Evolutionary conservation across 2,797 vertebrate species (phyloP), one percentile per base, ranked within the genome.

Genomic region (Tamandua tetradactyla): DNA sequence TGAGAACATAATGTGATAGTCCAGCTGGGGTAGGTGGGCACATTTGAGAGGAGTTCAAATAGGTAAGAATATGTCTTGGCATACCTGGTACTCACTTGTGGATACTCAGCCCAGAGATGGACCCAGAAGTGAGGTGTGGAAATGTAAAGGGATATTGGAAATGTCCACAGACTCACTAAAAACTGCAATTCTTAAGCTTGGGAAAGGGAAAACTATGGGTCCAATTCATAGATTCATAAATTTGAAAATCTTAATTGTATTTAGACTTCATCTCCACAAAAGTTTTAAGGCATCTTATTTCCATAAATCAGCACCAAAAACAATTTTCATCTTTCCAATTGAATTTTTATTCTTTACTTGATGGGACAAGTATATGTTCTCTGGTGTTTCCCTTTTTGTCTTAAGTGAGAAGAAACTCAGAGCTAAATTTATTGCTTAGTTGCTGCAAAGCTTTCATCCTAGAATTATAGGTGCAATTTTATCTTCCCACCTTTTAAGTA

Each of bases 1-100:
- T 99, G 0, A 99, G 99, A 76, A 99, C 96, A 0, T 99, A 99
- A 97, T 99, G 99, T 91, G 95, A 84, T 99, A 99, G 0, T 99
- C 99, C 0, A 99, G 35, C 93, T 97, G 9, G 99, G 99, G 96
- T 98, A 99, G 1, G 97, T 0, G 0, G 93, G 97, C 96, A 96
- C 97, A 37, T 99, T 96, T 4, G 99, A 97, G 0, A 98, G 99
- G 84, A 99, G 68, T 12, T 98, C 98, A 97, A 99, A 99, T 57
- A 99, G 0, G 69, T 99, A 99, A 61, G 98, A 99, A 97, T 99
- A 99, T 12, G 99, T 99, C 35, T 97, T 97, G 30, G 72, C 98
- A 0, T 94, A 98, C 97, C 99, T 98, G 55, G 22, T 13, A 20
- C 32, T 55, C 40, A 1, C 64, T 40, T 4, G 17, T n/a, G 52